These are phyloP conservation scores for Microcebus jonahi DNA, from an alignment of 2,113 vertebrate species.

Conservation along the genomic window DNA sequence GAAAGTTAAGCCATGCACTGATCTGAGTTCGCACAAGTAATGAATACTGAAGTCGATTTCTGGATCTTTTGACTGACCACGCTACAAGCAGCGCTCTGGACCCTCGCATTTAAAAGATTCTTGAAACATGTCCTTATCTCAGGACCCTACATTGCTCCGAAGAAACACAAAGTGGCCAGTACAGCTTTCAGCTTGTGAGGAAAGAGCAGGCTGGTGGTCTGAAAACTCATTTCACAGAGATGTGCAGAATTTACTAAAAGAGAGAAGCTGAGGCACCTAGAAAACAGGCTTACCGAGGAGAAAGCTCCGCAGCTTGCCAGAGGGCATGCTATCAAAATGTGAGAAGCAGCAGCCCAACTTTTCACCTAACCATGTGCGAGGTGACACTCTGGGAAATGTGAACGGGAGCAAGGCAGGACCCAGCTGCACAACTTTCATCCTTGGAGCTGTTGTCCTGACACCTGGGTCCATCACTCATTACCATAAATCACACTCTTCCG, in stretches of 20 bases:
- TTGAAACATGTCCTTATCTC: accelerated
- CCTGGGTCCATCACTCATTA: neutral
- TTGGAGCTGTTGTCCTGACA: neutral
- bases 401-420: neutral
- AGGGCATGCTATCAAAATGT: neutral
- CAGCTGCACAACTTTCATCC: neutral
- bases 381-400: neutral
- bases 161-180: neutral
- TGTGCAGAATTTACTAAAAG: neutral
- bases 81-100: neutral
- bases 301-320: neutral
- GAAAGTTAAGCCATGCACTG: neutral
- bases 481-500: neutral
- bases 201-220: neutral
- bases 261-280: neutral
- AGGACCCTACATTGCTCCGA: neutral
- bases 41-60: neutral
- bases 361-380: neutral
- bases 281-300: neutral
- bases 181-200: neutral
- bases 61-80: neutral
- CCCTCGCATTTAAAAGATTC: neutral
- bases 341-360: neutral
- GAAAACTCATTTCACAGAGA: neutral
- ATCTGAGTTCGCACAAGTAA: neutral